Evolutionary conservation across 2,888 invertebrate species (phyloP).

Genomic region (Chelonus formosanus): DNA sequence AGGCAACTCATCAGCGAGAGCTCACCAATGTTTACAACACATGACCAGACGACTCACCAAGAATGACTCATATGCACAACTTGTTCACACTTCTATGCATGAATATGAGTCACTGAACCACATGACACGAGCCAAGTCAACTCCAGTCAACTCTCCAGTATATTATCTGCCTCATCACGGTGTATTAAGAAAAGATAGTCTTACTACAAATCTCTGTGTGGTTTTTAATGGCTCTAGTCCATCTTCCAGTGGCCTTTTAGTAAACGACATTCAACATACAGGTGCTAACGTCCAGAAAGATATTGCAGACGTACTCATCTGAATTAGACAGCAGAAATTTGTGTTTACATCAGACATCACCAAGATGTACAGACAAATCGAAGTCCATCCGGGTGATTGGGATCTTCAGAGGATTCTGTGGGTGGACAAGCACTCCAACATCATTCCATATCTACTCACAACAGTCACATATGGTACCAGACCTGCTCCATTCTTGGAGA

Average conservation of each 20-base stretch:
- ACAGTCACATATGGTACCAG: not conserved
- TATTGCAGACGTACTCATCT: no score
- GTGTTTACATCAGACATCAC: not conserved
- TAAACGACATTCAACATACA: no score
- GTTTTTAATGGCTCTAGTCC: no score
- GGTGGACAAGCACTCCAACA: no score
- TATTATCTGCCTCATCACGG: slow-evolving; percentile 37
- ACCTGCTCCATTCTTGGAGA: slow-evolving; percentile 31
- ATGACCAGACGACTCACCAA: not conserved
- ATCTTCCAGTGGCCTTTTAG: no score
- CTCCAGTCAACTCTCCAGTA: not conserved
- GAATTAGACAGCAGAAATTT: no score
- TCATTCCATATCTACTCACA: no score
- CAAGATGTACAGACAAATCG: slow-evolving; percentile 18
- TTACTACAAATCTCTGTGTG: not conserved
- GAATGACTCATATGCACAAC: no score
- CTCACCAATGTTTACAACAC: not conserved
- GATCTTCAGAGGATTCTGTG: slow-evolving; percentile 41
- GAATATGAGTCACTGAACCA: no score
- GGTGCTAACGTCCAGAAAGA: no score
- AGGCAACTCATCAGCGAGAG: slow-evolving; percentile 13
- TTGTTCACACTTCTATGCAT: no score
- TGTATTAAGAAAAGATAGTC: slow-evolving; percentile 49
- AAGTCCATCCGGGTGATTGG: slow-evolving; percentile 31
- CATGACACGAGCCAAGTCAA: no score